Percentiles rank a stretch among this genome's conserved stretches.
These are phyloP conservation scores for Rhinogobius similis DNA, from an alignment of 2,113 vertebrate species.

Conservation along the genomic window DNA sequence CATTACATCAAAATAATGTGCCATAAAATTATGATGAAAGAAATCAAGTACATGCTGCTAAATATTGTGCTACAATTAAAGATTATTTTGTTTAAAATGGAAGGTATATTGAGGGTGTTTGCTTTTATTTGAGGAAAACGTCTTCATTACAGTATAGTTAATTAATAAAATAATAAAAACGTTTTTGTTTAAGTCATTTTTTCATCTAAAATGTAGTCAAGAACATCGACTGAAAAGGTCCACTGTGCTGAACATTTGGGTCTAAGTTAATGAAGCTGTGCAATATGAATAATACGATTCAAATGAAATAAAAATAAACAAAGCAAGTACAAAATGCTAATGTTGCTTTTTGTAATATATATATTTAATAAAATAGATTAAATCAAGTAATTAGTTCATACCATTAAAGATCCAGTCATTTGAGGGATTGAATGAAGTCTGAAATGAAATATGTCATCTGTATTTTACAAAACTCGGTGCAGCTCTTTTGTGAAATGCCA, in stretches of 20 bases:
- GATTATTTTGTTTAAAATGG: no score
- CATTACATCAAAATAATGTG: neutral
- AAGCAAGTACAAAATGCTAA: neutral
- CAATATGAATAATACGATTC: neutral
- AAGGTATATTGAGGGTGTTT: no score
- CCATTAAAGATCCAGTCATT: conserved; percentile 18
- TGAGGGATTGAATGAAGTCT: neutral
- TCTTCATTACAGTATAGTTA: no score
- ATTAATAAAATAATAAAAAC: no score
- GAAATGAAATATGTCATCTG: conserved; percentile 30
- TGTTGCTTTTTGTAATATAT: neutral
- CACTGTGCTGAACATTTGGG: neutral
- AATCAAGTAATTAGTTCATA: neutral
- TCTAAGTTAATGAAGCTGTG: neutral
- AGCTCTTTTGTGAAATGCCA: conserved; percentile 57
- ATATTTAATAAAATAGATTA: neutral
- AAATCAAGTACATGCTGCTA: neutral
- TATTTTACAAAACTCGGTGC: conserved; percentile 40
- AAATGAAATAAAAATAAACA: neutral
- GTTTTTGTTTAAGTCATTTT: no score
- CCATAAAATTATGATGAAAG: neutral
- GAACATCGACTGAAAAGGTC: neutral
- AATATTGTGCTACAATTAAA: neutral
- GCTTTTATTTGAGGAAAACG: no score
- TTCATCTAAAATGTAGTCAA: no score